These are phyloP conservation scores for Drosophila maculinotata DNA, from an alignment of 2,888 invertebrate genomes.

Conservation along the genomic window DNA sequence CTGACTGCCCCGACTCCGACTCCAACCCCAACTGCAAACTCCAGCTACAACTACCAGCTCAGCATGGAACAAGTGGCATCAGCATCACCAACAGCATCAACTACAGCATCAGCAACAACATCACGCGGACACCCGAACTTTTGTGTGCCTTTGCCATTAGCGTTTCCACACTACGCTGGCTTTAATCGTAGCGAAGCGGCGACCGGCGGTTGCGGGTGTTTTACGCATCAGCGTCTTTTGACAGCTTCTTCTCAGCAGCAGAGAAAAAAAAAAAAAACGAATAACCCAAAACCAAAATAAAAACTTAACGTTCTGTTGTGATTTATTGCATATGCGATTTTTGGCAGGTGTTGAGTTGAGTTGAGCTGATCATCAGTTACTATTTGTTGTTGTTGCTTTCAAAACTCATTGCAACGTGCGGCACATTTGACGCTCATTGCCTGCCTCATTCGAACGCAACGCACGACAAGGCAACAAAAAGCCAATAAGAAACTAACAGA, in stretches of 20 bases:
- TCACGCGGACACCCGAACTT: conserved; percentile 64
- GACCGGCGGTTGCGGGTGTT: conserved; percentile 62
- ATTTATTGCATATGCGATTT: conserved; percentile 63
- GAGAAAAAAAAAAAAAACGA: background rate
- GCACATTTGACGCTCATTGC: conserved; percentile 79
- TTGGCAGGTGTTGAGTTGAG: conserved; percentile 74
- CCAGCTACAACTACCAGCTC: background rate
- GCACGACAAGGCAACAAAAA: conserved; percentile 62
- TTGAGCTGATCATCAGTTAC: conserved; percentile 33
- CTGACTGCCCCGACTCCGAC: conserved; percentile 41
- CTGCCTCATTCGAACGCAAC: conserved; percentile 55
- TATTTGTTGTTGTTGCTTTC: conserved; percentile 32
- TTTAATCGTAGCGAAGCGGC: conserved; percentile 73
- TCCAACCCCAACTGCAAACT: conserved; percentile 13
- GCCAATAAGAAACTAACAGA: conserved; percentile 39
- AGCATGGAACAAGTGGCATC: conserved; percentile 41
- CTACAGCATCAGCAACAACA: conserved; percentile 18
- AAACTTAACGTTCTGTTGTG: conserved; percentile 34
- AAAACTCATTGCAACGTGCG: conserved; percentile 74
- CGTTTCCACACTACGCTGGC: conserved; percentile 71
- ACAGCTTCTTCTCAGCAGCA: conserved; percentile 56
- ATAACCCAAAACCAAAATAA: background rate
- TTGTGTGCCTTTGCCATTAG: conserved; percentile 70
- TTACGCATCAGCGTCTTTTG: conserved; percentile 71
- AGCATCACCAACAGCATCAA: conserved; percentile 15